phyloP scores from a whole-genome alignment of 1,140 invertebrate species.

The Formica exsecta region DNA sequence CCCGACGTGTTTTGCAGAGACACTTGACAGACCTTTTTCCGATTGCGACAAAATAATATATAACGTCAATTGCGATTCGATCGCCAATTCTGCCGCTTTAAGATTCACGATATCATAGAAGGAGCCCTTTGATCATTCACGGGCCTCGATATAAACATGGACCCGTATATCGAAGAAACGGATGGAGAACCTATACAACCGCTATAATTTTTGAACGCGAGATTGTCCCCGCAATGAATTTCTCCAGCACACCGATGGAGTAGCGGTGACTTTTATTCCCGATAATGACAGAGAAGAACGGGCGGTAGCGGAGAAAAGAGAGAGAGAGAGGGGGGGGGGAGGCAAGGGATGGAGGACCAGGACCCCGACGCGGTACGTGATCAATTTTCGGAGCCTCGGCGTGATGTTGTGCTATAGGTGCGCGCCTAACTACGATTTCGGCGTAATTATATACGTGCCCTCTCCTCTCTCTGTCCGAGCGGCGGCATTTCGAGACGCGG shows the following conservation, averaged over 20 bases:
- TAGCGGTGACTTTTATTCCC: slow-evolving; percentile 87
- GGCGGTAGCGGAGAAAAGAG: slow-evolving; percentile 65
- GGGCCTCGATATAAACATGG: neutral
- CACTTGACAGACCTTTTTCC: neutral
- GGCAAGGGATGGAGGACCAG: neutral
- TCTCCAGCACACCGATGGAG: slow-evolving; percentile 73
- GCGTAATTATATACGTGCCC: slow-evolving; percentile 84
- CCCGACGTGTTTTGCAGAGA: neutral
- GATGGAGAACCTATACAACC: neutral
- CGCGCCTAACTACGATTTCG: slow-evolving; percentile 83
- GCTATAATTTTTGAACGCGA: slow-evolving; percentile 48
- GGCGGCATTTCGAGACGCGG: slow-evolving; percentile 60
- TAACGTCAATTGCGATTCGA: neutral
- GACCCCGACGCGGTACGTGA: slow-evolving; percentile 81
- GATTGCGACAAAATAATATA: neutral
- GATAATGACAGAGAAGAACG: slow-evolving; percentile 85
- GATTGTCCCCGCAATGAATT: slow-evolving; percentile 85
- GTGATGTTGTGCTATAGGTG: slow-evolving; percentile 71
- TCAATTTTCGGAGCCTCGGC: slow-evolving; percentile 83
- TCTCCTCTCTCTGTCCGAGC: slow-evolving; percentile 55
- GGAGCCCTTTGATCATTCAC: neutral
- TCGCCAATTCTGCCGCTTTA: neutral
- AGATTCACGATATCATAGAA: neutral
- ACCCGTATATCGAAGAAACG: neutral
- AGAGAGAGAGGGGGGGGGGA: no score